Conservation (phyloP, 2,888 invertebrate genomes). For the Agapostemon virescens region DNA sequence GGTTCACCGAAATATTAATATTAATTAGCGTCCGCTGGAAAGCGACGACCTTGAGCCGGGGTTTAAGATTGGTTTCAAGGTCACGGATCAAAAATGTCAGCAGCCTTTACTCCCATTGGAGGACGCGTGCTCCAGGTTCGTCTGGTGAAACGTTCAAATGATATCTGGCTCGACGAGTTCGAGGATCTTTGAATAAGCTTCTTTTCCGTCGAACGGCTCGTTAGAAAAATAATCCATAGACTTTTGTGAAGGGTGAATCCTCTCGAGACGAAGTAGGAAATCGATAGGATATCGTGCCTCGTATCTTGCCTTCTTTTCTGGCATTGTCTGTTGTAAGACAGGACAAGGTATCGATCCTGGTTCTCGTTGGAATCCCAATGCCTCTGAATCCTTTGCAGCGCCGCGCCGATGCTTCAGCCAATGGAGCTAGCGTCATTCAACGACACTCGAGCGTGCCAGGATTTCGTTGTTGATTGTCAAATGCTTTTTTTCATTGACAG, state of each 20-base stretch:
- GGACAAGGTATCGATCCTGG: conserved; percentile 42
- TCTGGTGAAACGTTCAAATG: conserved; percentile 2
- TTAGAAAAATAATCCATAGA: conserved; percentile 38
- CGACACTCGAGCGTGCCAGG: not conserved
- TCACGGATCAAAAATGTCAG: not conserved
- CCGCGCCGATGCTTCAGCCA: not conserved
- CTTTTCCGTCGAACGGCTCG: conserved; percentile 28
- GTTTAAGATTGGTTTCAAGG: not conserved
- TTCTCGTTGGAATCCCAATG: conserved; percentile 33
- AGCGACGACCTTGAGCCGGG: not conserved
- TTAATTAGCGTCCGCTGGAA: not conserved
- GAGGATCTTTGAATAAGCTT: conserved; percentile 10
- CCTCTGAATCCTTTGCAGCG: conserved; percentile 22
- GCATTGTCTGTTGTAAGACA: conserved; percentile 32
- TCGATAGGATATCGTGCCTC: conserved; percentile 41
- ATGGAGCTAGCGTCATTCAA: not conserved
- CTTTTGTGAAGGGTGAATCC: conserved; percentile 36
- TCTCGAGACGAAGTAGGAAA: conserved; percentile 5
- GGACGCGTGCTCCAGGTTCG: not conserved
- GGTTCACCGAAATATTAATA: too few species aligned
- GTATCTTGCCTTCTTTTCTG: conserved; percentile 34
- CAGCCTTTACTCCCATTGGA: not conserved
- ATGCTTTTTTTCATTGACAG: not conserved
- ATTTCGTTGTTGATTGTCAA: not conserved
- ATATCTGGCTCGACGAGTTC: conserved; percentile 5